phyloP scores from a whole-genome alignment of 2,113 vertebrate genomes.

The Eurypyga helias region DNA sequence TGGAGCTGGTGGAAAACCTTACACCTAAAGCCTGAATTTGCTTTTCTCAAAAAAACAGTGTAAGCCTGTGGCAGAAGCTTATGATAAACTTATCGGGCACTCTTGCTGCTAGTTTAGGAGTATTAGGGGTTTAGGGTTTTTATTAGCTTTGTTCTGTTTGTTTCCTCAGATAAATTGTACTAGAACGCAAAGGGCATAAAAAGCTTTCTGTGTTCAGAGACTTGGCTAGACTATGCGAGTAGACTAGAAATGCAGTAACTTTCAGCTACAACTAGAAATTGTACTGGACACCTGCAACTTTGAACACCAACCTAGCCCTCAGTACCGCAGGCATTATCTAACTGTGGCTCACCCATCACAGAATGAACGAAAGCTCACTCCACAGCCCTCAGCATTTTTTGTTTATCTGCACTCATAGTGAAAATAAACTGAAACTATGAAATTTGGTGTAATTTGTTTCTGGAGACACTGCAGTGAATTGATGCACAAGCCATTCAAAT shows the following conservation, averaged over 20 bases:
- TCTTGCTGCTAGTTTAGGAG: neutral
- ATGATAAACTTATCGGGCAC: neutral
- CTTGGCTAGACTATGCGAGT: neutral
- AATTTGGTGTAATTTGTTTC: neutral
- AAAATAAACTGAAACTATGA: neutral
- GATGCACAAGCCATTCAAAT: neutral
- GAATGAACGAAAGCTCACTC: neutral
- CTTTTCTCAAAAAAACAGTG: neutral
- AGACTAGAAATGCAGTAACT: neutral
- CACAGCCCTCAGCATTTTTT: neutral
- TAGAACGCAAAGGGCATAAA: slow-evolving; percentile 3
- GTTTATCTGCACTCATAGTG: neutral
- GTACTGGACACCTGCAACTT: neutral
- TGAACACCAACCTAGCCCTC: neutral
- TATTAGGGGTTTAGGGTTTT: neutral
- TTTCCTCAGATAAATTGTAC: neutral
- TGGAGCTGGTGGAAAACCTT: neutral
- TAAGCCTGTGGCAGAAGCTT: slow-evolving; percentile 18
- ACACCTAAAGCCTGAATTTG: neutral
- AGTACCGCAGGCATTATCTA: neutral
- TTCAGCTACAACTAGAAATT: neutral
- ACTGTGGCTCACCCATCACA: neutral
- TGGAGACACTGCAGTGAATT: neutral
- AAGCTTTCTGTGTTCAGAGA: neutral
- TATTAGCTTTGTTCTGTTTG: neutral